These are phyloP conservation scores for Drosophila conformis DNA, from an alignment of 2,888 invertebrate species.

Conservation along the genomic window DNA sequence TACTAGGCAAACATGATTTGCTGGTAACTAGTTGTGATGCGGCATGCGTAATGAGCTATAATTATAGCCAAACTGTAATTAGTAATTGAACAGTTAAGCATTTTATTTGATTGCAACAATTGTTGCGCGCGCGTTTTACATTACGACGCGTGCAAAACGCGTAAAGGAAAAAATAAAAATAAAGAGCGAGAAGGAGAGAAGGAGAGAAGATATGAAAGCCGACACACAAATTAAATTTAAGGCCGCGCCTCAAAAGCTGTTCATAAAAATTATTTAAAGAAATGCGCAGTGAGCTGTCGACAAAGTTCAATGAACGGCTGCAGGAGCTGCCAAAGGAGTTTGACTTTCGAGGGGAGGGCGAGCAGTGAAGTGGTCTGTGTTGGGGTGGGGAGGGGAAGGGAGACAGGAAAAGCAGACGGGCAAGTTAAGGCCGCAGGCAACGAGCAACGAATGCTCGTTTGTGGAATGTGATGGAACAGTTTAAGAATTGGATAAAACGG, in stretches of 20 bases:
- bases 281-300: constrained; percentile 30
- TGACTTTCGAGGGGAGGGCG: constrained; percentile 2
- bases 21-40: constrained; percentile 33
- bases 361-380: neutral
- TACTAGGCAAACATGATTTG: constrained; percentile 13
- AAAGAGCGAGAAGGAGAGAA: too few species aligned
- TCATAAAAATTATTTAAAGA: constrained; percentile 40
- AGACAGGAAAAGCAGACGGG: constrained; percentile 33
- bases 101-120: constrained; percentile 40
- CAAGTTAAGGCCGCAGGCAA: constrained; percentile 61
- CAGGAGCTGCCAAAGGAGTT: constrained; percentile 43
- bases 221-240: constrained; percentile 48
- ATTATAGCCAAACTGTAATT: constrained; percentile 62
- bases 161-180: neutral
- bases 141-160: constrained; percentile 7
- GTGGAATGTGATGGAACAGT: constrained; percentile 55
- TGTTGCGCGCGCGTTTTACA: constrained; percentile 34
- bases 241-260: constrained; percentile 38
- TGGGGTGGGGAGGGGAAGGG: neutral
- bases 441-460: constrained; percentile 36
- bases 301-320: constrained; percentile 69
- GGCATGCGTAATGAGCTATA: constrained; percentile 63
- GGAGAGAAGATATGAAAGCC: neutral
- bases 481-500: constrained; percentile 41
- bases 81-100: constrained; percentile 63